A percentile compares a stretch with the other conserved stretches of the same genome.
Conservation (phyloP, 2,797 vertebrate genomes). For the Margarornis squamiger region DNA sequence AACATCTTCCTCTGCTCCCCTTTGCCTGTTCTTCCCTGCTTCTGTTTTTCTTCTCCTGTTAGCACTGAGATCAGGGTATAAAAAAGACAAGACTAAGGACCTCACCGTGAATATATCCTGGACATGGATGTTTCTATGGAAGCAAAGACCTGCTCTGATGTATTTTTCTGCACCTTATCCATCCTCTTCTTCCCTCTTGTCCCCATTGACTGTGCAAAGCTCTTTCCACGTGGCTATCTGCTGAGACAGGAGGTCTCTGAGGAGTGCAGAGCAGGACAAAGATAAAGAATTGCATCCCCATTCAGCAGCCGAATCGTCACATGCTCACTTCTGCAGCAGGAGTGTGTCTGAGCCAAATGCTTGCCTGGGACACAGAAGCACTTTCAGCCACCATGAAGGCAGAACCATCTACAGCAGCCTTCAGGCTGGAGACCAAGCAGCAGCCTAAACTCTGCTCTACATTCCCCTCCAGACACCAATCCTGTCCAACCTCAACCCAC, state of each 20-base stretch:
- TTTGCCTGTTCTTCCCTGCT: not conserved
- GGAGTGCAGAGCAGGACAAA: not conserved
- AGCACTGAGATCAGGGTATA: not conserved
- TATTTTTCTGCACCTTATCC: not conserved
- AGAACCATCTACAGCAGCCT: not conserved
- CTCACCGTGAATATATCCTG: accelerated
- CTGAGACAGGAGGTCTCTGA: not conserved
- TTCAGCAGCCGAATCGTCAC: not conserved
- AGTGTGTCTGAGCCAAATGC: not conserved
- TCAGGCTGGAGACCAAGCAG: not conserved
- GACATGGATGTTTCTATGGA: not conserved
- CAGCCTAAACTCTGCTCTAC: not conserved
- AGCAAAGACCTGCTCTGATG: not conserved
- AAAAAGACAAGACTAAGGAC: not conserved
- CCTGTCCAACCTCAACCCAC: not conserved
- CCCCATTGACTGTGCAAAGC: not conserved
- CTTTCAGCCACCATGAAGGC: not conserved
- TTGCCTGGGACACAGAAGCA: not conserved
- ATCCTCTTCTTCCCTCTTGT: not conserved
- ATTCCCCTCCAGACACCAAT: not conserved
- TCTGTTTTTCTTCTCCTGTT: not conserved
- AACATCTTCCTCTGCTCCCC: not conserved
- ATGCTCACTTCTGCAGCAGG: not conserved
- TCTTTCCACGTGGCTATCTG: not conserved
- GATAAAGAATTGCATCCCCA: not conserved